phyloP scores from a whole-genome alignment of 1,140 invertebrate species.

The Ceratoteleas bidentatus region DNA sequence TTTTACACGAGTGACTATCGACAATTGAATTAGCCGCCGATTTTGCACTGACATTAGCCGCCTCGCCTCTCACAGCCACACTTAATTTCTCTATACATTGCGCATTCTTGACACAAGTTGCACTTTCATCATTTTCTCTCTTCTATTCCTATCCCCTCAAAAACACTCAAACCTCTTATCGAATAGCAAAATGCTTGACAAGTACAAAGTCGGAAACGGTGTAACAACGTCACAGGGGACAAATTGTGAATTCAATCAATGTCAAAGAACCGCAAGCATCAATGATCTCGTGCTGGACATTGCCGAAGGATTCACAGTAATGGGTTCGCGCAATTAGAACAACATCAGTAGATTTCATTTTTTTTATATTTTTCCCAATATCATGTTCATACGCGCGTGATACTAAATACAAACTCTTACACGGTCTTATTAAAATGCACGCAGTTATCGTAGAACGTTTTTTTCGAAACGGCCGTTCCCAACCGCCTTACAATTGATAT shows the following conservation, averaged over 20 bases:
- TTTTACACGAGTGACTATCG: slow-evolving; percentile 11
- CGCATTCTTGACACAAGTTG: not conserved
- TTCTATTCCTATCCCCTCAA: too few relatives aligned
- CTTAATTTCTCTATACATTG: slow-evolving; percentile 11
- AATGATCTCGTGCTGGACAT: not conserved
- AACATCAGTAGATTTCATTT: slow-evolving; percentile 33
- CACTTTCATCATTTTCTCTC: not conserved
- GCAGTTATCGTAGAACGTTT: not conserved
- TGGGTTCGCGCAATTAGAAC: slow-evolving; percentile 47
- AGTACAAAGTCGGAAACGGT: slow-evolving; percentile 24
- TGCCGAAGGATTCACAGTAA: slow-evolving; percentile 28
- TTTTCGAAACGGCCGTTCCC: too few relatives aligned
- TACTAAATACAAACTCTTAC: slow-evolving; percentile 38
- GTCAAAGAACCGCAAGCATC: too few relatives aligned
- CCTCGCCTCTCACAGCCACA: slow-evolving; percentile 37
- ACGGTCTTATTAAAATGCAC: not conserved
- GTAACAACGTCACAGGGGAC: too few relatives aligned
- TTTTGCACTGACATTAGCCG: slow-evolving; percentile 25
- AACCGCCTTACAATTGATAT: not conserved
- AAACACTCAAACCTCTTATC: too few relatives aligned
- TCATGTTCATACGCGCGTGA: slow-evolving; percentile 33
- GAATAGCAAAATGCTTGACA: slow-evolving; percentile 3
- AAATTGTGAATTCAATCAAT: too few relatives aligned
- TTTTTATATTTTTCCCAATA: slow-evolving; percentile 43
- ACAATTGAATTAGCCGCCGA: slow-evolving; percentile 3